Evolutionary conservation across 2,113 vertebrate species (phyloP), one percentile per base, ranked within the genome.

Genomic region (Synchiropus splendidus): DNA sequence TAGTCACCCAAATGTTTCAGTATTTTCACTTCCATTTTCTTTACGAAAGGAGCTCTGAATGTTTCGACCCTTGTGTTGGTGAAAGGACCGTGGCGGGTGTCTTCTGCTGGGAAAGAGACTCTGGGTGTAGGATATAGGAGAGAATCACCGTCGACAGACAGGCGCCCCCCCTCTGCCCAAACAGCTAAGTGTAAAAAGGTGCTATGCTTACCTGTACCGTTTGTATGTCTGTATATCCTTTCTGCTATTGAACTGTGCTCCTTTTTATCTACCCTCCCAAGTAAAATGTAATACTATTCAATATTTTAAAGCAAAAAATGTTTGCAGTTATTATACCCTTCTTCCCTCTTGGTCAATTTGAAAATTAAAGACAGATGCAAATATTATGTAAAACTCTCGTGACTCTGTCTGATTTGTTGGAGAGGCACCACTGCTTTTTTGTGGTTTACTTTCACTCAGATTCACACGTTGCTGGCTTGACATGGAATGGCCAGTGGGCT

Each of bases 161-260:
- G 45, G 32, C 8, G 2, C 30, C 45, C 55, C 13, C 15, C 2
- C 31, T 17, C 15, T 44, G 27, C 42, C 21, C 38, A 49, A 67
- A 72, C 60, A 50, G 36, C 39, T 60, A 54, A 67, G 60, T 82
- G 78, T 83, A 62, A 77, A 72, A 67, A 13, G 72, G 78, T 79
- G 80, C 80, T 82, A 79, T 72, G 78, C 78, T 79, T 72, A 71
- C 72, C 60, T 77, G 66, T 78, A 78, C 73, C 74, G 70, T 74
- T 73, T 66, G 61, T 75, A 54, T 59, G 61, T 71, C 67, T 79
- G 70, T 79, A 61, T 74, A 71, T 67, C 49, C 64, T 50, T 51
- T 60, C 52, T 78, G 72, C 74, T 76, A 70, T 75, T 67, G 42
- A 70, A 69, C 70, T 82, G 75, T 79, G 70, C 64, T 73, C 78